Evolutionary conservation across 2,113 vertebrate genomes (phyloP), one percentile per base, ranked within the genome.

Genomic region (Caracal caracal): DNA sequence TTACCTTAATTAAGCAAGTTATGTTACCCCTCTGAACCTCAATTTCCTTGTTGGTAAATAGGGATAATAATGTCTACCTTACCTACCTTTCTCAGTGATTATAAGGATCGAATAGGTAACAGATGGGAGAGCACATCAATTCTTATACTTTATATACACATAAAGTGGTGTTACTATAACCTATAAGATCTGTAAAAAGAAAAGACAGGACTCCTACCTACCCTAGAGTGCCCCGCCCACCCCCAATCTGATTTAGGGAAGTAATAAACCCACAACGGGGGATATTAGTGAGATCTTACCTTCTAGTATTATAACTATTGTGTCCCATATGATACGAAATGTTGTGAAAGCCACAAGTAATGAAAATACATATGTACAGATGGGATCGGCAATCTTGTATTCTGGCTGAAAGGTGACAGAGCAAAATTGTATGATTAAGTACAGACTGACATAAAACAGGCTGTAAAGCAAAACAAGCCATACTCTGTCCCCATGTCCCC

Each of bases 331-430:
- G 98, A 99, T 99, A 95, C 99, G 99, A 94, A 99, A 47, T 6
- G 99, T 99, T 98, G 99, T 99, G 98, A 99, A 99, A 95, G 99
- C 98, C 97, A 99, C 99, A 97, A 99, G 99, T 94, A 99, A 76
- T 10, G 99, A 99, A 98, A 99, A 99, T 93, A 99, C 96, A 1
- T 99, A 99, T 13, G 99, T 99, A 96, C 99, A 99, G 97, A 99
- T 99, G n/a, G 99, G 99, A 95, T 99, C 99, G 17, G 99, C 99
- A 97, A 99, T 98, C 98, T 99, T 99, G 96, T 99, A 99, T 93
- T 99, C 99, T 28, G 99, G 99, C 99, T 99, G 99, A 96, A 98
- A 98, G 73, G 76, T 51, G 95, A 98, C 7, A 98, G 65, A 82
- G 65, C 20, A 90, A 80, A 81, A 82, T 7, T 79, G 19, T 80